Percentiles rank a stretch among this genome's conserved stretches.
Evolutionary conservation across 2,888 invertebrate species (phyloP).

Genomic region (Melieria omissa): DNA sequence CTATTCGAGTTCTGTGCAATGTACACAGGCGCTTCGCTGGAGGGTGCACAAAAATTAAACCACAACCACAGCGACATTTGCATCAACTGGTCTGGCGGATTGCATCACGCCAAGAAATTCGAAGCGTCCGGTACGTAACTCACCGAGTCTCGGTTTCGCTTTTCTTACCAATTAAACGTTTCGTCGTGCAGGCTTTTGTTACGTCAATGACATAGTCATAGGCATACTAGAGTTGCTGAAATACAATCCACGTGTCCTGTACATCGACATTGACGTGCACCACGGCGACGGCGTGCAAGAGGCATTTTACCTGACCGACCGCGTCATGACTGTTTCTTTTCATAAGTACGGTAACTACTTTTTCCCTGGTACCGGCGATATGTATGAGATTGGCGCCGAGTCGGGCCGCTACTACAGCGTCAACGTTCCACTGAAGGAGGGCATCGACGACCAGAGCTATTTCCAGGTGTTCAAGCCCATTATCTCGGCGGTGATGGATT

Average conservation of each 20-base stretch:
- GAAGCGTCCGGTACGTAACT: slow-evolving; percentile 83
- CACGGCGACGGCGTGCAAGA: slow-evolving; percentile 96
- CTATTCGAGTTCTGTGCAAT: slow-evolving; percentile 97
- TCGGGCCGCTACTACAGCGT: slow-evolving; percentile 96
- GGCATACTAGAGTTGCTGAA: slow-evolving; percentile 94
- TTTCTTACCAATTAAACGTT: not conserved
- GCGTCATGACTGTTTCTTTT: slow-evolving; percentile 99
- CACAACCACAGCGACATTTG: slow-evolving; percentile 96
- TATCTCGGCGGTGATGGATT: slow-evolving; percentile 93
- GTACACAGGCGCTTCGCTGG: slow-evolving; percentile 98
- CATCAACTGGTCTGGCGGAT: slow-evolving; percentile 98
- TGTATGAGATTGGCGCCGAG: slow-evolving; percentile 98
- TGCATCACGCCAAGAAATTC: slow-evolving; percentile 99
- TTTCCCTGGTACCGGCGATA: slow-evolving; percentile 98
- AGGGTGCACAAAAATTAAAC: slow-evolving; percentile 96
- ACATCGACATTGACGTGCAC: slow-evolving; percentile 99
- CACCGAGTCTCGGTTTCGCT: not conserved
- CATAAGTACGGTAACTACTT: slow-evolving; percentile 99
- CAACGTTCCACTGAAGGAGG: slow-evolving; percentile 97
- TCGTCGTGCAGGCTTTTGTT: slow-evolving; percentile 83
- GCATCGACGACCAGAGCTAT: slow-evolving; percentile 94
- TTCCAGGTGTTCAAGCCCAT: slow-evolving; percentile 95
- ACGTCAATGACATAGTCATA: slow-evolving; percentile 98
- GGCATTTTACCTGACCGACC: slow-evolving; percentile 95
- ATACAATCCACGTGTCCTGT: slow-evolving; percentile 92